Evolutionary conservation across 2,888 invertebrate genomes (phyloP), one percentile per base, ranked within the genome.

Genomic region (Agrotis ipsilon): DNA sequence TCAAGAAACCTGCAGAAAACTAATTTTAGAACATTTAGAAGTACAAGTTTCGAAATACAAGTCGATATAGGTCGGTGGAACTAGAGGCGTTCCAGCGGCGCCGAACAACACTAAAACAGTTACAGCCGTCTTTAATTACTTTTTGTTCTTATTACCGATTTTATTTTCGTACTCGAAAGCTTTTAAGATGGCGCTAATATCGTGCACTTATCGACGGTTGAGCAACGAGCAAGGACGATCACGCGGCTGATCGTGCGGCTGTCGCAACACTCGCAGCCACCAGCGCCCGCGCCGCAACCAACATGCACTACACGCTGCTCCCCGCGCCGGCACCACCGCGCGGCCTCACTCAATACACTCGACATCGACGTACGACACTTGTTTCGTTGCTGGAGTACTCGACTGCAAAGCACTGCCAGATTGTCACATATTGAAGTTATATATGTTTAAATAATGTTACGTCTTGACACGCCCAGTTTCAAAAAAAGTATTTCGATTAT

Each of bases 171-270:
- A 81, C 83, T 87, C 82, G 88, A 91, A 93, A 93, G 93, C 93
- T 94, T 92, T 94, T 94, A 94, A 92, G 92, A 92, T 92, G 93
- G 90, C 87, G 90, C 88, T 89, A 90, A 90, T 88, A 89, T 87
- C 82, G 88, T 86, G 91, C 90, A 92, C 88, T 92, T 94, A 93
- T 93, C 84, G 90, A 86, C 64, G 71, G 90, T 94, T 94, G 92
- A 84, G 94, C 91, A 94, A 95, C 88, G 86, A 82, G 88, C 93
- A 94, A 94, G 94, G 95, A 93, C 95, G 92, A 83, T 85, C 85
- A 85, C 85, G 89, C 86, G 81, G 88, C 82, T 78, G 82, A 80
- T 76, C 78, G 85, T 69, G 70, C 59, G 85, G 84, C 86, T 91
- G 88, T 87, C 78, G 90, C 91, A 90, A 89, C 32, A 85, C 84